These are phyloP conservation scores for Montipora sp. DNA, from an alignment of 64 coral and sea anemone species.

Conservation along the genomic window DNA sequence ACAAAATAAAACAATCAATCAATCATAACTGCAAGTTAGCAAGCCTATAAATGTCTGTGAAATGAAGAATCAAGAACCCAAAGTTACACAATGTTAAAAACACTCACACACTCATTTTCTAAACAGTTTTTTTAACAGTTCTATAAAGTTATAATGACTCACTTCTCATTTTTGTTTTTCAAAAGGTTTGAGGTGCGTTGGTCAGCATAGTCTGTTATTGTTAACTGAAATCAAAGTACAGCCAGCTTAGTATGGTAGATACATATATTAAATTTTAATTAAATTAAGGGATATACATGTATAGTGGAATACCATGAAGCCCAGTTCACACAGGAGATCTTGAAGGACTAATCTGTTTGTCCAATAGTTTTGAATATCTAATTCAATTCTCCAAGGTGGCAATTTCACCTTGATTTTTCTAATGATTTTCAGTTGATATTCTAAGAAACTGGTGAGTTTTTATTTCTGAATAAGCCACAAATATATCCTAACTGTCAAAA, in stretches of 20 bases:
- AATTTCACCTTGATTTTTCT: too few relatives aligned
- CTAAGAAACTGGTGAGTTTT: too few relatives aligned
- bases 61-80: background rate
- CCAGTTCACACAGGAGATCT: background rate
- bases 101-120: too few relatives aligned
- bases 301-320: background rate
- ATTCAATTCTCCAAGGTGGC: too few relatives aligned
- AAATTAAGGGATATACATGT: too few relatives aligned
- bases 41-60: background rate
- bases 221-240: conserved; percentile 36
- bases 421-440: too few relatives aligned
- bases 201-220: conserved; percentile 87
- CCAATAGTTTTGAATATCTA: too few relatives aligned
- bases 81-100: background rate
- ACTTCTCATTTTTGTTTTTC: conserved; percentile 84
- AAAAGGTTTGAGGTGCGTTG: conserved; percentile 74
- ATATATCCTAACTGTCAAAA: too few relatives aligned
- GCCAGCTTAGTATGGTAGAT: background rate
- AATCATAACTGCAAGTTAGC: background rate
- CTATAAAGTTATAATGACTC: background rate
- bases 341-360: too few relatives aligned
- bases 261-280: too few relatives aligned
- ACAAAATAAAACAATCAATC: background rate
- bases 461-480: too few relatives aligned
- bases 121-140: too few relatives aligned